Evolutionary conservation across 2,888 invertebrate genomes (phyloP).

Genomic region (Steinernema hermaphroditum): DNA sequence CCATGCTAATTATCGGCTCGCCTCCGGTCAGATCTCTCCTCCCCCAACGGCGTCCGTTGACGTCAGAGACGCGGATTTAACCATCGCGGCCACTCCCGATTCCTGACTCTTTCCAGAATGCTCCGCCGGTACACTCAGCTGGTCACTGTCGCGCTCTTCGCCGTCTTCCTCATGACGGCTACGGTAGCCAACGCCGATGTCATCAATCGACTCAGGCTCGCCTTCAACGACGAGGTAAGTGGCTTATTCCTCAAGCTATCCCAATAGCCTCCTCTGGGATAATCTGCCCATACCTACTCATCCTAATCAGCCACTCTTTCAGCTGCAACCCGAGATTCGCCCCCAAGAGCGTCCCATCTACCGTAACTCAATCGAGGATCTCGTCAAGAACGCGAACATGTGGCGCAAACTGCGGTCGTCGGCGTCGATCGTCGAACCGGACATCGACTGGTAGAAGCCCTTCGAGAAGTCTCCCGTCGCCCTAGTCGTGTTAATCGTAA

Average conservation of each 20-base stretch:
- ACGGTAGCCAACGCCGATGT: conserved; percentile 15
- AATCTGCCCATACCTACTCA: too few relatives aligned
- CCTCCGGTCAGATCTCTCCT: not conserved
- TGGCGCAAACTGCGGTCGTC: conserved; percentile 23
- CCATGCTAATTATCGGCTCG: not conserved
- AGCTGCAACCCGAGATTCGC: not conserved
- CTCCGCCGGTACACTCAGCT: not conserved
- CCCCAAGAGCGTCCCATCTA: conserved; percentile 3
- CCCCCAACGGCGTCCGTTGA: not conserved
- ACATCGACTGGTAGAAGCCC: conserved; percentile 6
- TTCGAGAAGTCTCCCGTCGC: not conserved
- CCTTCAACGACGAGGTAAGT: conserved; percentile 18
- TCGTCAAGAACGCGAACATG: conserved; percentile 18
- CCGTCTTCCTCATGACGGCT: not conserved
- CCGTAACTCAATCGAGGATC: conserved; percentile 11
- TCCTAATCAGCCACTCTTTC: too few relatives aligned
- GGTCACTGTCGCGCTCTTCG: not conserved
- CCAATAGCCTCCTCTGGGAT: too few relatives aligned
- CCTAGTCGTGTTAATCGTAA: not conserved
- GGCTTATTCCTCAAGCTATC: too few relatives aligned
- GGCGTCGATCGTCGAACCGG: not conserved
- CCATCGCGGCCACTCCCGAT: not conserved
- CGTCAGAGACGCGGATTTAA: not conserved
- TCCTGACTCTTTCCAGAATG: not conserved
- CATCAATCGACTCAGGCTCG: conserved; percentile 24